Percentiles rank a stretch among this genome's conserved stretches.
Evolutionary conservation across 2,888 invertebrate genomes (phyloP).

Genomic region (Zootermopsis nevadensis): DNA sequence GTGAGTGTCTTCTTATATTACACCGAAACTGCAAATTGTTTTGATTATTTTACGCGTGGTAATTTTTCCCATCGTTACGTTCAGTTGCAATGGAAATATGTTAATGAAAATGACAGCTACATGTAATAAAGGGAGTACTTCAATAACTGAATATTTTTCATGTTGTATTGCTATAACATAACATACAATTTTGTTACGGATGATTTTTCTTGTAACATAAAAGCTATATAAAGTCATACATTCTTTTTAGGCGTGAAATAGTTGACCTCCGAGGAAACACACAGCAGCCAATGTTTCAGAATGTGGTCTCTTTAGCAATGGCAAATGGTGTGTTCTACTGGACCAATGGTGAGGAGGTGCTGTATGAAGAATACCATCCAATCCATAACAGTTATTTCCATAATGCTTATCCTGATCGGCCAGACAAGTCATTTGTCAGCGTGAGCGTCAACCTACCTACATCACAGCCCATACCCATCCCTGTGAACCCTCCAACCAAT

Average conservation of each 20-base stretch:
- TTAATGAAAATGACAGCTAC: too few species aligned
- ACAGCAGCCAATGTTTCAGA: constrained; percentile 78
- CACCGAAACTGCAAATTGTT: too few species aligned
- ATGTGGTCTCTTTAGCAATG: constrained; percentile 80
- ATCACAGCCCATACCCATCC: constrained; percentile 83
- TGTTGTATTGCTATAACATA: too few species aligned
- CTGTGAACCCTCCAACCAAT: constrained; percentile 80
- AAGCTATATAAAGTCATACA: too few species aligned
- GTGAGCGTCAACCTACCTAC: constrained; percentile 72
- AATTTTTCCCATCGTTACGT: too few species aligned
- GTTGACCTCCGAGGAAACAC: constrained; percentile 79
- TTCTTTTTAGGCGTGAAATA: constrained; percentile 70
- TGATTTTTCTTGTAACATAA: too few species aligned
- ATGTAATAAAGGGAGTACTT: too few species aligned
- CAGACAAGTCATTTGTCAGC: constrained; percentile 66
- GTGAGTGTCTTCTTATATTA: constrained; percentile 62
- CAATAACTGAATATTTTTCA: too few species aligned
- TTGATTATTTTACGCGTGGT: too few species aligned
- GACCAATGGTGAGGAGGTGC: constrained; percentile 82
- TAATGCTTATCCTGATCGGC: constrained; percentile 74
- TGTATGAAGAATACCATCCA: constrained; percentile 82
- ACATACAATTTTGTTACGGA: too few species aligned
- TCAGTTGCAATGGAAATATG: too few species aligned
- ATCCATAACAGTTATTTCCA: constrained; percentile 79
- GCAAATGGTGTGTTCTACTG: constrained; percentile 86